Base-by-base conservation (phyloP, 1,140 invertebrate genomes). In the Battus philenor region DNA sequence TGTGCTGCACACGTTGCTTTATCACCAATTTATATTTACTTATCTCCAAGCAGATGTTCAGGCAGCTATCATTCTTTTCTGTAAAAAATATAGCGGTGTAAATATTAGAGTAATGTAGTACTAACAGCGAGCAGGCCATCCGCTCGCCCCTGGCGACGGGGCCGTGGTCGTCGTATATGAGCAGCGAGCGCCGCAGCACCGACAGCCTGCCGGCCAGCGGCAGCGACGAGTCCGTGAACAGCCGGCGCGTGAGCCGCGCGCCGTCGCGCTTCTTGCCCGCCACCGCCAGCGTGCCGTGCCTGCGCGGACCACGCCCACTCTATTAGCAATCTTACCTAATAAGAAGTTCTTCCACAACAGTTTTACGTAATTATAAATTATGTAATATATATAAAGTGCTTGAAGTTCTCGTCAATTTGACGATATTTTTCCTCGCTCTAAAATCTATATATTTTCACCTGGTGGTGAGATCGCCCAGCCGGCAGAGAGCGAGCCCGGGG, bases 141-240 rank as follows among this genome's bases (percentile, higher is more conserved):
- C 96, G 82, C 72, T 96, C 93, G 6, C 95, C 95, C 48, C 96
- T 87, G 0, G 95, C 94, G 50, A 93, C 91, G 1, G 95, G 95
- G 2, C 94, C 94, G 68, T 93, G 88, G 65, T 97, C 95, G 77
- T 96, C 95, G 59, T 95, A 95, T 27, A 98, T 91, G 0, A 97
- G 94, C 17, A 99, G 73, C 9, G 96, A 95, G 66, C 92, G 92
- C 8, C 93, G 94, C 49, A 97, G 66, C 50, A 98, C 90, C 36
- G 89, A 90, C 50, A 90, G 77, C 8, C 88, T 86, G 8, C 97
- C 97, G 4, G 90, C 90, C 1, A 99, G 78, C 2, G 95, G 91
- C 10, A 98, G 68, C 64, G 91, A 86, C 1, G 86, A 84, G 74
- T 97, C 96, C 0, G 93, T 95, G 68, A 93, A 94, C 51, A 97